Base-by-base conservation (phyloP, 2,113 vertebrate species). In the Triplophysa siluroides region DNA sequence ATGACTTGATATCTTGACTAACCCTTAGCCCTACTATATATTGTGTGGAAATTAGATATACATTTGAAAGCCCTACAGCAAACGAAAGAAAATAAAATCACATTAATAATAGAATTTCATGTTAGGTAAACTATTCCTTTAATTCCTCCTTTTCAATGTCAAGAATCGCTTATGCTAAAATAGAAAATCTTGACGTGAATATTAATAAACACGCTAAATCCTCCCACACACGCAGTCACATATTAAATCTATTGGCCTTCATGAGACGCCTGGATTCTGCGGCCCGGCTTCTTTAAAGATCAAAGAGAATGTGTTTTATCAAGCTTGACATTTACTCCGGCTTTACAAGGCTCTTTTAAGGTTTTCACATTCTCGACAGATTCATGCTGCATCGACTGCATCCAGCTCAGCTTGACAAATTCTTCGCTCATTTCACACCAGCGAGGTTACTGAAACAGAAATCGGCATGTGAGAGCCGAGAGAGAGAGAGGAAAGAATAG, bases 271-370 rank as follows among this genome's bases (percentile, higher is more conserved):
- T 41, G 63, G 75, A 24, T 52, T 84, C 79, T 80, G 64, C 72
- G 70, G 73, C 41, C 70, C 65, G 71, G 26, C 69, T 81, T 69
- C 83, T 56, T 72, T 50, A 16, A 67, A 79, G 63, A 88, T 88
- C 83, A 90, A 88, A 88, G 88, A 47, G 78, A 74, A 72, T 68
- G 75, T 72, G 71, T 78, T 58, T 75, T 79, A 72, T 78, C 80
- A 81, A 81, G 41, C 61, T 76, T 87, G 86, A 88, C 85, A 88
- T 85, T 86, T 86, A 84, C 82, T 71, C 69, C 78, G 63, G 64
- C 81, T 83, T 81, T 78, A 79, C 75, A 47, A 62, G 33, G 65
- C 73, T 63, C 43, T 75, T 76, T 81, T 64, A 77, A 70, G 26
- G 5, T 29, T 12, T 29, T 80, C 50, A 12, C 38, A 8, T 80